These are phyloP conservation scores for Therioaphis trifolii DNA, from an alignment of 2,888 invertebrate species.

Conservation along the genomic window DNA sequence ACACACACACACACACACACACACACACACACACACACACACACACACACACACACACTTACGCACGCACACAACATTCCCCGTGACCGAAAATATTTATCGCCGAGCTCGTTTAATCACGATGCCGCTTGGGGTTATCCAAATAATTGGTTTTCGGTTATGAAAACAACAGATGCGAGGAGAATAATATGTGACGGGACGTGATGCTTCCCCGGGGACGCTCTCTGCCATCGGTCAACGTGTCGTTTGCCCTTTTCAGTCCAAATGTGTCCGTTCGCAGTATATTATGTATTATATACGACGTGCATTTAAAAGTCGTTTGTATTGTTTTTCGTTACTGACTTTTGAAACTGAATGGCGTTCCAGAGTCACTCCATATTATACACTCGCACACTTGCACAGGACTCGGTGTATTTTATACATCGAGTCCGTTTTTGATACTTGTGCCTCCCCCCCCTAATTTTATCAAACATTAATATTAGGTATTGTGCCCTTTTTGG, in stretches of 20 bases:
- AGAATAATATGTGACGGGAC: conserved; percentile 49
- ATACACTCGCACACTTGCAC: no score
- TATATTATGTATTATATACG: background rate
- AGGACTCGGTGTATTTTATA: no score
- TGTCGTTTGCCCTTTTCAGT: conserved; percentile 22
- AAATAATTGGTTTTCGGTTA: conserved; percentile 60
- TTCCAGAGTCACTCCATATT: background rate
- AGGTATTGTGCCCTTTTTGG: no score
- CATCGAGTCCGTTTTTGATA: background rate
- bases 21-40: no score
- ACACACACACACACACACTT: no score
- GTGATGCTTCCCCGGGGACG: conserved; percentile 44
- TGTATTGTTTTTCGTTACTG: conserved; percentile 6
- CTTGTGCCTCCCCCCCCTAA: background rate
- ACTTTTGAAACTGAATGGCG: background rate
- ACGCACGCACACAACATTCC: background rate
- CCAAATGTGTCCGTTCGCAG: background rate
- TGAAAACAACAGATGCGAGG: conserved; percentile 58
- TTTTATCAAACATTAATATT: no score
- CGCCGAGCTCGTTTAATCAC: conserved; percentile 50
- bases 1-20: no score
- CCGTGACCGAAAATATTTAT: conserved; percentile 49
- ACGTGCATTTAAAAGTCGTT: conserved; percentile 44
- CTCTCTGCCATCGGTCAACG: background rate
- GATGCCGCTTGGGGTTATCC: conserved; percentile 47